phyloP scores from a whole-genome alignment of 2,113 vertebrate species.

The Dromiciops gliroides region DNA sequence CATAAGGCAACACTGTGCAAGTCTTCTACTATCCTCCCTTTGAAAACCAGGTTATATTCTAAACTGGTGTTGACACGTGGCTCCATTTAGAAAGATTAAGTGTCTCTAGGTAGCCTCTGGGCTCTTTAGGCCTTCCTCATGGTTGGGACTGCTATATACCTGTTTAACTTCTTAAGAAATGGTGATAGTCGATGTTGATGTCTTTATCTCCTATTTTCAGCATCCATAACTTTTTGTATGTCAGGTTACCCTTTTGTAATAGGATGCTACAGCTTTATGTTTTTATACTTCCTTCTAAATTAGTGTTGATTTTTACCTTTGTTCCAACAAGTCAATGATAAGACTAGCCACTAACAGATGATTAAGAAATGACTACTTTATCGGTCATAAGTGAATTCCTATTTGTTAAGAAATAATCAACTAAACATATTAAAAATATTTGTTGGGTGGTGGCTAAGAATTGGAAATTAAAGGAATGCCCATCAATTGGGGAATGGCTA shows the following conservation, averaged over 20 bases:
- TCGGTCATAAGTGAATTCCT: neutral
- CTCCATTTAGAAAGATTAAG: neutral
- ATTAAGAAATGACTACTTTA: neutral
- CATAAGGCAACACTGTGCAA: neutral
- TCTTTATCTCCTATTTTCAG: neutral
- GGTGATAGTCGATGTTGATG: neutral
- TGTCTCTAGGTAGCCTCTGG: neutral
- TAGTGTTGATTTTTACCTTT: neutral
- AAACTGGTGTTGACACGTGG: neutral
- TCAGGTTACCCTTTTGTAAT: neutral
- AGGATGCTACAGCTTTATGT: neutral
- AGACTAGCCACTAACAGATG: neutral
- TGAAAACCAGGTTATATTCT: neutral
- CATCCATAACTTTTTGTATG: neutral
- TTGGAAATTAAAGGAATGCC: too few species aligned
- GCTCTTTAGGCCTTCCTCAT: neutral
- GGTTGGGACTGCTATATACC: neutral
- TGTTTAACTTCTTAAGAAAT: neutral
- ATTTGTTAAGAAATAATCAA: neutral
- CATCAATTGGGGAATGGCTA: too few species aligned
- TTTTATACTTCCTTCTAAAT: neutral
- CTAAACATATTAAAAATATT: slow-evolving; percentile 38
- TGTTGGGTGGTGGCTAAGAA: too few species aligned
- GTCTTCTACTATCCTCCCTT: neutral
- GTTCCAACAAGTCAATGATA: neutral